Conservation (phyloP, 2,888 invertebrate species). For the Troides oblongomaculatus region DNA sequence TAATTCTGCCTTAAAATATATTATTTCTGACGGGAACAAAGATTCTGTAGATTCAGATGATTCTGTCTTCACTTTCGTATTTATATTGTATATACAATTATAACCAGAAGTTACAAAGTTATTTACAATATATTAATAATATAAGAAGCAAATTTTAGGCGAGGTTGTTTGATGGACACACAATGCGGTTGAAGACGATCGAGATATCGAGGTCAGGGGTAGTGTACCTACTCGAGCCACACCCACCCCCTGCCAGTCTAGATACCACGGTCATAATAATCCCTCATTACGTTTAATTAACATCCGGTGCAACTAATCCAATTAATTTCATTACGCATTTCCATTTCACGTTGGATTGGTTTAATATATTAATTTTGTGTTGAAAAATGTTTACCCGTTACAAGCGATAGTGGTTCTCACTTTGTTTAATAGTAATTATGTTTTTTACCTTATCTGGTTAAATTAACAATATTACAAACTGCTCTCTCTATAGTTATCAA, state of each 20-base stretch:
- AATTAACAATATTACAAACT: too few species aligned
- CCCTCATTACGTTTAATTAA: slow-evolving; percentile 32
- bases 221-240: slow-evolving; percentile 24
- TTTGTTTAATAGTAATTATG: too few species aligned
- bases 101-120: background rate
- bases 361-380: slow-evolving; percentile 3
- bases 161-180: slow-evolving; percentile 14
- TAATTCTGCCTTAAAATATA: too few species aligned
- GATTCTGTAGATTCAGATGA: too few species aligned
- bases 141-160: slow-evolving; percentile 11
- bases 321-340: slow-evolving; percentile 29
- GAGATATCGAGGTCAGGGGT: slow-evolving; percentile 31
- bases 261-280: slow-evolving; percentile 29
- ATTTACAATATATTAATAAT: slow-evolving; percentile 8
- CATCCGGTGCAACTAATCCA: slow-evolving; percentile 25
- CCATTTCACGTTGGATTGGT: slow-evolving; percentile 19
- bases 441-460: too few species aligned
- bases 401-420: too few species aligned
- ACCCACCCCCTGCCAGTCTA: slow-evolving; percentile 29
- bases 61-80: too few species aligned
- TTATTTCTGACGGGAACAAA: too few species aligned
- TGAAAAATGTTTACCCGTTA: background rate
- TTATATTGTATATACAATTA: background rate
- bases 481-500: too few species aligned
- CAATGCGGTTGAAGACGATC: slow-evolving; percentile 29